Evolutionary conservation across 1,140 invertebrate genomes (phyloP), one percentile per base, ranked within the genome.

Genomic region (Drosophila rhopaloa): DNA sequence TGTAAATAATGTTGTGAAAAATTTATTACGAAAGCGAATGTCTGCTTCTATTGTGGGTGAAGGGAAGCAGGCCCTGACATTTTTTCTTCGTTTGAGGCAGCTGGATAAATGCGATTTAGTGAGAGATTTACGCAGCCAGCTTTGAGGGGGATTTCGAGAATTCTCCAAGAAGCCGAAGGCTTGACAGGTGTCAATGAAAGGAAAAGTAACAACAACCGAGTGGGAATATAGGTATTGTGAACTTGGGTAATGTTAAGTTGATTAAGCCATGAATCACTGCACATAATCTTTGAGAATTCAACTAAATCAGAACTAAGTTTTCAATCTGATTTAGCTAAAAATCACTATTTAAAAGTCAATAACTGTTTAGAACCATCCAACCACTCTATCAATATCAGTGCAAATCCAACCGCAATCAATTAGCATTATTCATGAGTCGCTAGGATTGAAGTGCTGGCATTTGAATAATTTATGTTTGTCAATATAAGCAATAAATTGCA

Each of bases 1-100:
- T 88, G 83, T 88, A 88, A 88, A 88, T 88, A 88, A 88, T 88
- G 83, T 88, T 82, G 71, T 85, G 80, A 80, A 88, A 83, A 88
- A 88, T 88, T 75, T 88, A 89, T 89, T 89, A 80, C 48, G 72
- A 73, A 71, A 59, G 62, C 61, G 37, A 27, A 59, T 71, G 48
- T 65, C 24, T 38, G 44, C 54, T 75, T 63, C 75, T 51, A 43
- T 67, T 57, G 48, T 44, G 13, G 67, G 19, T 8, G 51, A n/a
- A 38, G 4, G 32, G 38, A 43, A 19, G 37, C 6, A 59, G 38
- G 43, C 60, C 47, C 60, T 70, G 68, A 44, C 37, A 37, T 53
- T 60, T 46, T 47, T 41, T n/a, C 11, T 14, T 11, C 37, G 1
- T 53, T 50, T 57, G 14, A 79, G 66, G 61, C 72, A 63, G 73